Evolutionary conservation across 2,888 invertebrate species (phyloP).

Genomic region (Caenorhabditis sp.): DNA sequence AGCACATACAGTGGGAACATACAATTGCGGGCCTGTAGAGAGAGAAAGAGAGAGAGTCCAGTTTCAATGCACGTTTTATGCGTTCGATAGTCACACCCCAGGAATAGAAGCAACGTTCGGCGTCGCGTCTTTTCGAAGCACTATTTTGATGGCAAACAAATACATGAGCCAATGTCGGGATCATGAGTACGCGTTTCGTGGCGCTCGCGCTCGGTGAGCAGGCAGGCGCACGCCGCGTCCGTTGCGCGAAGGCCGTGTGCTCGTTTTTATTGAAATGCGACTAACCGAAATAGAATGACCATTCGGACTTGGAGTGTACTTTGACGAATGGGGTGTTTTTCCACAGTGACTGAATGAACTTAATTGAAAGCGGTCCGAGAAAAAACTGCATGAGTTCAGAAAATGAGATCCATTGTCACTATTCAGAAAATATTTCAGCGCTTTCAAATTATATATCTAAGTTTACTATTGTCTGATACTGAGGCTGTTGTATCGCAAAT

Average conservation of each 20-base stretch:
- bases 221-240: slow-evolving; percentile 59
- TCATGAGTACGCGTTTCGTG: slow-evolving; percentile 60
- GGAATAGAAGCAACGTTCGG: slow-evolving; percentile 61
- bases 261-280: slow-evolving; percentile 42
- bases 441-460: too few relatives aligned
- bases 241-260: slow-evolving; percentile 38
- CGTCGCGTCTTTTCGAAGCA: not conserved
- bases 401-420: too few relatives aligned
- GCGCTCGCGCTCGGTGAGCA: slow-evolving; percentile 24
- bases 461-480: too few relatives aligned
- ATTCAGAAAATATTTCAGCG: too few relatives aligned
- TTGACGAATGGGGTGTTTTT: not conserved
- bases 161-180: slow-evolving; percentile 65
- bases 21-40: slow-evolving; percentile 33
- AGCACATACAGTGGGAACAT: slow-evolving; percentile 38
- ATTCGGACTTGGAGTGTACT: slow-evolving; percentile 38
- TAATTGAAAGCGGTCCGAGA: too few relatives aligned
- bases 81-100: slow-evolving; percentile 45
- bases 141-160: slow-evolving; percentile 62
- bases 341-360: not conserved
- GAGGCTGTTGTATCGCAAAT: too few relatives aligned
- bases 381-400: too few relatives aligned
- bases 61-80: slow-evolving; percentile 64
- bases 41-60: slow-evolving; percentile 30
- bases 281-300: slow-evolving; percentile 50